Evolutionary conservation across 2,888 invertebrate genomes (phyloP), one percentile per base, ranked within the genome.

Genomic region (Eudemis profundana): DNA sequence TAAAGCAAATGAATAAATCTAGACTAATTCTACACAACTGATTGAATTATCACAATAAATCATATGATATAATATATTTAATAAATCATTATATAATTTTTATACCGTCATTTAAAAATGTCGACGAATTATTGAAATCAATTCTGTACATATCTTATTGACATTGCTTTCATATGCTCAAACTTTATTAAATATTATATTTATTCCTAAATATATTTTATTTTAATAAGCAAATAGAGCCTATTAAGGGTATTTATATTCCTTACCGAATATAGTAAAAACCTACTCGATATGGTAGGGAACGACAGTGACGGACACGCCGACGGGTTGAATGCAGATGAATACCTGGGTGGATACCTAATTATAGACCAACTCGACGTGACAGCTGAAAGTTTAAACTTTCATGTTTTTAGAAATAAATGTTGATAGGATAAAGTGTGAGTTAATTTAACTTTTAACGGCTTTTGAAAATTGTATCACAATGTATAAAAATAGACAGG

Each of bases 281-380:
- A 56, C 19, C 54, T 29, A 44, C 56, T 56, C 44, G 56, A 56
- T 56, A 56, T 56, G 44, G 56, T 56, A 29, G 29, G 42, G 42
- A 56, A 29, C 40, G 56, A 56, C 56, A 56, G 27, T 56, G 56
- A 56, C 42, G 56, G 56, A 56, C 56, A 56, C 56, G 42, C 42
- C 29, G 56, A 44, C 29, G 42, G 56, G 44, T 44, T 56, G 56
- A 44, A 56, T 56, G 56, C 56, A 56, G 56, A 56, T 56, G 56
- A 56, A 56, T 56, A 56, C 56, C 56, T 56, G 42, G 40, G 29
- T 56, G 44, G 56, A 56, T 27, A 56, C 56, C 56, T 56, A 56
- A 56, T 56, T 56, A 56, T 56, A 56, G 56, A 42, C 56, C 56
- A 44, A 56, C 42, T 29, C 42, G 33, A 7, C 33, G 42, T 44